phyloP scores from a whole-genome alignment of 2,113 vertebrate species.

The Columba janthina region DNA sequence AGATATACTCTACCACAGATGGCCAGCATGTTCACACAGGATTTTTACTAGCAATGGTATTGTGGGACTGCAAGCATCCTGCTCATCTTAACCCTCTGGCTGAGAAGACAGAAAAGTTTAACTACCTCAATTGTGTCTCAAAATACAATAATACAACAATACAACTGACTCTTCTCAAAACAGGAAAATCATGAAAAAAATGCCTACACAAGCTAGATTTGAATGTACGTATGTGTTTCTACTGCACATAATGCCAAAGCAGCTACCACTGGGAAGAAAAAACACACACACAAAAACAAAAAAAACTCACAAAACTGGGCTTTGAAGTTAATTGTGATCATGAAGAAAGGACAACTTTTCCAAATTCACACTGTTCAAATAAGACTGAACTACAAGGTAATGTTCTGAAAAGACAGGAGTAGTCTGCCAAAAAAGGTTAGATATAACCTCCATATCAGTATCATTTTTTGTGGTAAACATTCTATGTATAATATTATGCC shows the following conservation, averaged over 20 bases:
- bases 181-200: background rate
- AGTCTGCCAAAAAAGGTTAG: background rate
- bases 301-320: too few species aligned
- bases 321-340: background rate
- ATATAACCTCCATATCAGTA: background rate
- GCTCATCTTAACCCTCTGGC: background rate
- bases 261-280: background rate
- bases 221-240: background rate
- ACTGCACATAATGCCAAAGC: background rate
- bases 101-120: background rate
- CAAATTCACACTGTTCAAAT: background rate
- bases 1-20: background rate
- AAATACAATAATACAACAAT: background rate
- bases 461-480: background rate
- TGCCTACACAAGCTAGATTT: background rate
- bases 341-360: background rate
- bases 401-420: background rate
- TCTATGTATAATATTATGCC: background rate
- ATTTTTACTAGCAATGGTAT: background rate
- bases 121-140: background rate
- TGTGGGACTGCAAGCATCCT: background rate
- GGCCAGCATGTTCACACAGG: background rate
- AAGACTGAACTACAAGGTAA: background rate
- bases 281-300: too few species aligned
- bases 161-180: background rate